Evolutionary conservation across 2,797 vertebrate species (phyloP), one percentile per base, ranked within the genome.

Genomic region (Propithecus deckenii): DNA sequence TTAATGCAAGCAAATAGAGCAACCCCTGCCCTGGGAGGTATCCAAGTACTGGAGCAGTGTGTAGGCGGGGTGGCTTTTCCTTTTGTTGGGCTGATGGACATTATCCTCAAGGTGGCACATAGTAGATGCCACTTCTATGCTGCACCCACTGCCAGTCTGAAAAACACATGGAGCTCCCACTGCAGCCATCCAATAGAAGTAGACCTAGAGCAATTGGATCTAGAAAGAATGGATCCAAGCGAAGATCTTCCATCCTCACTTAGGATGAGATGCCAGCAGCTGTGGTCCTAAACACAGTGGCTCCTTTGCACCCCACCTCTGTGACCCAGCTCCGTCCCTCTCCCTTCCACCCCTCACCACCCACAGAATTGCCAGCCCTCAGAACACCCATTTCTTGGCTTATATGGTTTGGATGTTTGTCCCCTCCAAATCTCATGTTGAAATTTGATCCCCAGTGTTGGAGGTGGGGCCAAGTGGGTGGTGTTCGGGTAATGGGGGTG

Each of bases 351-450:
- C 57, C 86, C 91, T 0, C 0, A 14, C 94, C 38, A 35, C 69
- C 59, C 76, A 80, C 76, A 52, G 43, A 93, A 97, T 50, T 0
- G 14, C 94, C 48, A 79, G 63, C 94, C 84, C 41, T 89, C 61
- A 92, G 52, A 96, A 96, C 4, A 0, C 0, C n/a, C 43, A 28
- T 92, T 61, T 95, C 95, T 85, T 92, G 91, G 65, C 76, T 94
- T 63, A 93, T 28, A 12, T 12, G 25, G 11, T 59, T 59, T 59
- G 23, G 57, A 59, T 65, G 32, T 65, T 65, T 65, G 63, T 8
- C 63, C 63, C 32, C 63, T 65, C 32, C 63, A n/a, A 65, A 20
- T n/a, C 63, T 18, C 32, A 65, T 20, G 63, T 65, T 65, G 32
- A 65, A 65, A 65, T 65, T n/a, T n/a, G 32, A 65, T 17, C 32